A percentile compares a stretch with the other conserved stretches of the same genome.
These are phyloP conservation scores for Spinus pinus DNA, from an alignment of 2,797 vertebrate genomes.

Conservation along the genomic window DNA sequence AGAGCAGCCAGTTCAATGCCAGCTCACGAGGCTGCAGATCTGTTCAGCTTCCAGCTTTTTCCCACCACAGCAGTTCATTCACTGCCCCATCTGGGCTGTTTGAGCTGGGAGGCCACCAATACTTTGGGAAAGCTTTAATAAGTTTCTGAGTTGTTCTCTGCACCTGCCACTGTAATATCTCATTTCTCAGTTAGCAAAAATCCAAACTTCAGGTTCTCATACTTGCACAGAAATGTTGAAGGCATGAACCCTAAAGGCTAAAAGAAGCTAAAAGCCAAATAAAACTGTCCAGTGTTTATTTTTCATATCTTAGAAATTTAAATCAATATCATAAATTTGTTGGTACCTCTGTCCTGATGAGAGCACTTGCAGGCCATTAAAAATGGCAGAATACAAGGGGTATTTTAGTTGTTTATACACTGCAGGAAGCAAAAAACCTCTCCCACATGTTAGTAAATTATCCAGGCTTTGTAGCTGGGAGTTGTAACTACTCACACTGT, in stretches of 20 bases:
- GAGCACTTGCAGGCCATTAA: not conserved
- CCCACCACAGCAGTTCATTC: not conserved
- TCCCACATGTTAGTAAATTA: accelerated
- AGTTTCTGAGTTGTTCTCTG: not conserved
- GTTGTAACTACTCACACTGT: not conserved
- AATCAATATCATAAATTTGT: not conserved
- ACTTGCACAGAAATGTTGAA: not conserved
- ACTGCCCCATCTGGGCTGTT: not conserved
- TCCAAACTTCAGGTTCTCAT: not conserved
- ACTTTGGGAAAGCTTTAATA: not conserved
- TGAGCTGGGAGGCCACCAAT: not conserved
- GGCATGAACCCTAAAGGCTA: not conserved
- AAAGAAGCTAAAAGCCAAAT: not conserved
- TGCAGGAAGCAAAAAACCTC: not conserved
- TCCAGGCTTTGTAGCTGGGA: not conserved
- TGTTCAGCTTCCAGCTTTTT: not conserved
- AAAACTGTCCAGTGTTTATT: not conserved
- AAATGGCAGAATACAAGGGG: not conserved
- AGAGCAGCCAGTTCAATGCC: not conserved
- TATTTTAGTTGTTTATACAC: not conserved
- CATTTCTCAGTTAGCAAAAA: not conserved
- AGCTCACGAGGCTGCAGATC: not conserved
- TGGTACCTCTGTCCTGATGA: not conserved
- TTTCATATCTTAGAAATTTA: not conserved
- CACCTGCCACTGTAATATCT: not conserved